Evolutionary conservation across 2,113 vertebrate genomes (phyloP).

Genomic region (Zonotrichia leucophrys): DNA sequence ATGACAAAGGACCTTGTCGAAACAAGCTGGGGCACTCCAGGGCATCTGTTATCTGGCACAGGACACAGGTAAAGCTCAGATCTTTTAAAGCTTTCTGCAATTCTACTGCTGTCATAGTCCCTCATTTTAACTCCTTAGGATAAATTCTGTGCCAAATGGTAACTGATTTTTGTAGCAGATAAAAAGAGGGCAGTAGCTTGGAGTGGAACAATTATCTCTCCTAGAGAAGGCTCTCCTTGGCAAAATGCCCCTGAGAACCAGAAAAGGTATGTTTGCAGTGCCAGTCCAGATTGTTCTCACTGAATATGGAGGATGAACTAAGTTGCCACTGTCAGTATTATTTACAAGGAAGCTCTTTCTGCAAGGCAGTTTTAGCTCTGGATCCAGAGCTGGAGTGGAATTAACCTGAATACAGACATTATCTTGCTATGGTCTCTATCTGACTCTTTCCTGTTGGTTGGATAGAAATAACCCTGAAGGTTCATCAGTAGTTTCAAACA

Average conservation of each 20-base stretch:
- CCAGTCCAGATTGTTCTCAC: neutral
- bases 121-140: neutral
- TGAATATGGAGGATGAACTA: neutral
- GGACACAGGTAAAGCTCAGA: slow-evolving; percentile 87
- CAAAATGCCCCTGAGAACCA: neutral
- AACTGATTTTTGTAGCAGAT: neutral
- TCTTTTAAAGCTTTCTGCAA: neutral
- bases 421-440: neutral
- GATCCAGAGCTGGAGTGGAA: neutral
- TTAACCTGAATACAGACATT: neutral
- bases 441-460: neutral
- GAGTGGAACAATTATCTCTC: neutral
- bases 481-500: neutral
- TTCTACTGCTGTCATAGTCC: neutral
- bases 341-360: neutral
- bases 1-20: slow-evolving; percentile 97
- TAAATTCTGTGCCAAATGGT: neutral
- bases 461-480: neutral
- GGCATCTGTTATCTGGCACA: slow-evolving; percentile 98
- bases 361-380: neutral
- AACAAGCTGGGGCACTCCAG: slow-evolving; percentile 98
- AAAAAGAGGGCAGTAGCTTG: neutral
- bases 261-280: neutral
- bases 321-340: neutral
- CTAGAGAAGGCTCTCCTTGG: neutral